phyloP scores from a whole-genome alignment of 2,797 vertebrate species.

The Eutrigla gurnardus region DNA sequence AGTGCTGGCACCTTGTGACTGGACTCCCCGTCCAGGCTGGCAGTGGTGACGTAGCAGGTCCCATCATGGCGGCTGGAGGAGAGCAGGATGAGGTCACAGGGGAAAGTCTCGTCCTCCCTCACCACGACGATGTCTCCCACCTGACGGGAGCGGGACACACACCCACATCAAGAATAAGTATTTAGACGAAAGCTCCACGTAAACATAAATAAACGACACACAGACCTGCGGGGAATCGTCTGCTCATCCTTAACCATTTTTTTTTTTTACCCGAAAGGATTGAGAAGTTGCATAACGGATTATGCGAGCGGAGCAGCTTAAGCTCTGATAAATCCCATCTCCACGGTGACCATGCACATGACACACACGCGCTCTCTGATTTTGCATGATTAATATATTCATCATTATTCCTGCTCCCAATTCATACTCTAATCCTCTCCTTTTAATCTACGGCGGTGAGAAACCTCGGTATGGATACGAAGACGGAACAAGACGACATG shows the following conservation, averaged over 20 bases:
- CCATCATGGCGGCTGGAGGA: constrained; percentile 94
- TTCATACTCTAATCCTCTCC: constrained; percentile 72
- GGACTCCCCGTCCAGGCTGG: constrained; percentile 97
- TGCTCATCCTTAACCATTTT: constrained; percentile 58
- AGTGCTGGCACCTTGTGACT: constrained; percentile 91
- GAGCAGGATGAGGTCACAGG: constrained; percentile 96
- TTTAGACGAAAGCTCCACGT: neutral
- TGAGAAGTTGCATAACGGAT: constrained; percentile 82
- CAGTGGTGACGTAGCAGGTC: constrained; percentile 97
- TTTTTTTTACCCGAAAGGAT: constrained; percentile 54
- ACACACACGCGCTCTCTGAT: constrained; percentile 76
- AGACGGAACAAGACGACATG: neutral
- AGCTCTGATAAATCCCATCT: constrained; percentile 76
- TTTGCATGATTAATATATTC: constrained; percentile 81
- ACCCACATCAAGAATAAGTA: constrained; percentile 38
- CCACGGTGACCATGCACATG: constrained; percentile 75
- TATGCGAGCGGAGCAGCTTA: constrained; percentile 80
- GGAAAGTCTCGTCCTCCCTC: constrained; percentile 96
- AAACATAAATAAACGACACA: constrained; percentile 43
- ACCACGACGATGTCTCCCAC: constrained; percentile 97
- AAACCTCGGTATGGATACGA: constrained; percentile 48
- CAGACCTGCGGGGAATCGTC: constrained; percentile 47
- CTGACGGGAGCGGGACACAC: constrained; percentile 73
- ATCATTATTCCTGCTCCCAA: constrained; percentile 79
- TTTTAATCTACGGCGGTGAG: constrained; percentile 65